Conservation (phyloP, 2,113 vertebrate species). For the Gulo gulo region DNA sequence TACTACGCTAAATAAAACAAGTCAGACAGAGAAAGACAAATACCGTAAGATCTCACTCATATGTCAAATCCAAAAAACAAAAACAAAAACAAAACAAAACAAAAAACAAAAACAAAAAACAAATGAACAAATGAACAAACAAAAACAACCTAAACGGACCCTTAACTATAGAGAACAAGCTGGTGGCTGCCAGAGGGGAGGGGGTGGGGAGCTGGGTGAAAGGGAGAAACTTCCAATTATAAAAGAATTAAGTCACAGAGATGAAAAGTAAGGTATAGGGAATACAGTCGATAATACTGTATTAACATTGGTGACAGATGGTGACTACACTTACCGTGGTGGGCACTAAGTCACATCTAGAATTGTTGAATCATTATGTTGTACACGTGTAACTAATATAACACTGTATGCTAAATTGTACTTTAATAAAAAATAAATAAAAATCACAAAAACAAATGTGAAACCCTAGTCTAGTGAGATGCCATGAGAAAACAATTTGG, state of each 20-base stretch:
- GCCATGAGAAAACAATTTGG: neutral
- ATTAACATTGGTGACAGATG: neutral
- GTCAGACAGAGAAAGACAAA: neutral
- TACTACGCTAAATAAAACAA: neutral
- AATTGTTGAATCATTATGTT: neutral
- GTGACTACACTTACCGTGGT: neutral
- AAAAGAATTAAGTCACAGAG: neutral
- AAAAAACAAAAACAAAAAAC: neutral
- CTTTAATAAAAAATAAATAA: neutral
- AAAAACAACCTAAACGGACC: neutral
- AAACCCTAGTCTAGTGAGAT: slow-evolving; percentile 16
- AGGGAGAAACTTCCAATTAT: neutral
- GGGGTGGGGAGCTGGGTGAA: neutral
- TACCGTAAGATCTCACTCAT: neutral
- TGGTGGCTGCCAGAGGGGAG: neutral
- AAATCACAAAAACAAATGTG: neutral
- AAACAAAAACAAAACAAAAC: neutral
- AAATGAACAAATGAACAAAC: neutral
- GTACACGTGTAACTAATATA: neutral
- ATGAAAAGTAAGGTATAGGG: neutral
- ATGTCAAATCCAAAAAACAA: neutral
- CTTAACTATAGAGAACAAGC: neutral
- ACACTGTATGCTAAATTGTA: neutral
- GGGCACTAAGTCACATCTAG: neutral
- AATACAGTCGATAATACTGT: neutral